Evolutionary conservation across 2,113 vertebrate genomes (phyloP).

Genomic region (Pelusios castaneus): DNA sequence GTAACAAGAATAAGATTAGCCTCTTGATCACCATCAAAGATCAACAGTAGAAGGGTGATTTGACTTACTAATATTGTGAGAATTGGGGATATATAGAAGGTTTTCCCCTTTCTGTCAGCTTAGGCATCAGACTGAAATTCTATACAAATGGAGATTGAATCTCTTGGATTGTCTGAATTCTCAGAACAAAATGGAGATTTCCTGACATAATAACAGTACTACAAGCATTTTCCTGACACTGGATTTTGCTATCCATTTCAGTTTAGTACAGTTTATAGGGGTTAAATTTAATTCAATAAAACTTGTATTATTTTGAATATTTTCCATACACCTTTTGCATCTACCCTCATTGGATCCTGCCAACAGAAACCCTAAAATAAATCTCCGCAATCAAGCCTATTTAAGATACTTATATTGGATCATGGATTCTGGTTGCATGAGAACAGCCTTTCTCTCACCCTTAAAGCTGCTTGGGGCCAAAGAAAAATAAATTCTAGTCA

Average conservation of each 20-base stretch:
- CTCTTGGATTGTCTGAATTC: neutral
- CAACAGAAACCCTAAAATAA: neutral
- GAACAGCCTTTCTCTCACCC: neutral
- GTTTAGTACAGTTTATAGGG: neutral
- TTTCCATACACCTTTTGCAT: neutral
- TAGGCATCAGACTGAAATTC: neutral
- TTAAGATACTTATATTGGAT: neutral
- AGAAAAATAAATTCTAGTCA: neutral
- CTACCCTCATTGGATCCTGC: neutral
- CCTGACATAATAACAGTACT: neutral
- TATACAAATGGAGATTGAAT: neutral
- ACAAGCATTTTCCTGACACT: neutral
- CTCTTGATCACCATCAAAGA: neutral
- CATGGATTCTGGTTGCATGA: neutral
- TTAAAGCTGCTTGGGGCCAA: neutral
- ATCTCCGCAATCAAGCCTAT: neutral
- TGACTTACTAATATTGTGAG: neutral
- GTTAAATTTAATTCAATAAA: neutral
- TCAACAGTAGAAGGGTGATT: neutral
- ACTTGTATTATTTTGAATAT: neutral
- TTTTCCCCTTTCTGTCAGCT: neutral
- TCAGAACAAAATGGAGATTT: neutral
- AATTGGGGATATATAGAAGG: neutral
- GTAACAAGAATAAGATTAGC: neutral
- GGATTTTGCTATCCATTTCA: neutral